Evolutionary conservation across 2,113 vertebrate genomes (phyloP).

Genomic region (Sprattus sprattus): DNA sequence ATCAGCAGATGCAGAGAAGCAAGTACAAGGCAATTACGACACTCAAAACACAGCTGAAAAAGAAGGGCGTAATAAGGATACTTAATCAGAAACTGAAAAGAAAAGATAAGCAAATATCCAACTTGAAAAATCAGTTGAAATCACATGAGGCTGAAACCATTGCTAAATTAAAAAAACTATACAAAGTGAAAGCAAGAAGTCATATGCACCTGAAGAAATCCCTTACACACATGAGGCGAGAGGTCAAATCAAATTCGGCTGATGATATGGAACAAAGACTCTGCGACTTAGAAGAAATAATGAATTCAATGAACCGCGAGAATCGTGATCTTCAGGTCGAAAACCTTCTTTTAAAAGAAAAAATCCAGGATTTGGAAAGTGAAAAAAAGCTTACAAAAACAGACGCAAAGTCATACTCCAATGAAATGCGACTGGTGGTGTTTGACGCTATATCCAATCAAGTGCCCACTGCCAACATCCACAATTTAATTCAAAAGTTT

Average conservation of each 20-base stretch:
- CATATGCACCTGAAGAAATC: no score
- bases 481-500: slow-evolving; percentile 19
- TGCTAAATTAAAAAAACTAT: background rate
- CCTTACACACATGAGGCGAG: no score
- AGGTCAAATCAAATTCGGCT: no score
- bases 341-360: no score
- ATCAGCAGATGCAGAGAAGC: slow-evolving; percentile 24
- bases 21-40: slow-evolving; percentile 20
- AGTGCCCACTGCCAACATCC: slow-evolving; percentile 24
- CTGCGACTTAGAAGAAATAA: no score
- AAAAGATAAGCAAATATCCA: slow-evolving; percentile 20
- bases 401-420: slow-evolving; percentile 10
- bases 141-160: slow-evolving; percentile 23
- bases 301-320: no score
- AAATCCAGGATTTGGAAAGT: no score
- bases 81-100: slow-evolving; percentile 31
- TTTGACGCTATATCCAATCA: slow-evolving; percentile 23
- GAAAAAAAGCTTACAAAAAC: no score
- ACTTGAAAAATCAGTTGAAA: slow-evolving; percentile 18
- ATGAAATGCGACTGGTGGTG: slow-evolving; percentile 19
- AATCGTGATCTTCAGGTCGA: no score
- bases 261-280: no score
- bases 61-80: background rate
- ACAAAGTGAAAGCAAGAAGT: no score
- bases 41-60: slow-evolving; percentile 11